Evolutionary conservation across 2,797 vertebrate species (phyloP).

Genomic region (Syndactyla subalaris): DNA sequence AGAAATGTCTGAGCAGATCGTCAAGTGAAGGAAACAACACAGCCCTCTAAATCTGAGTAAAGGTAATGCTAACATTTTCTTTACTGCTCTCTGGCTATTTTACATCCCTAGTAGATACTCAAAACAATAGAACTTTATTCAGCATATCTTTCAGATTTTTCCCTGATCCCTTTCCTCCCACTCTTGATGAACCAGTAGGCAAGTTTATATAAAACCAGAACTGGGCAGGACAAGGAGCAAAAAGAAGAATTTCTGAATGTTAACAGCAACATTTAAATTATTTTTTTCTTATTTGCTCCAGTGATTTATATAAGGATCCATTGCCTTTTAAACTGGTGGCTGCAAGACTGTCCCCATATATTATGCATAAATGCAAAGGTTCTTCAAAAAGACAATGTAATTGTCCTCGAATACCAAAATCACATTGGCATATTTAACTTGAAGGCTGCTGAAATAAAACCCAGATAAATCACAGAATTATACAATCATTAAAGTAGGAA

Average conservation of each 20-base stretch:
- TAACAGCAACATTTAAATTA: background rate
- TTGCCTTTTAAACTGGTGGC: background rate
- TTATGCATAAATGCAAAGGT: background rate
- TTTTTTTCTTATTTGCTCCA: background rate
- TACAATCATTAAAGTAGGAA: background rate
- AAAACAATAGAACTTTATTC: background rate
- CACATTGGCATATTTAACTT: background rate
- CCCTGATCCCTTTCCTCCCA: background rate
- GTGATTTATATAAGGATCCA: background rate
- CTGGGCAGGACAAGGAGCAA: background rate
- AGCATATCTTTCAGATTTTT: background rate
- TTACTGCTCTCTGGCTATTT: background rate
- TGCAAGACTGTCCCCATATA: background rate
- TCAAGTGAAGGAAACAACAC: background rate
- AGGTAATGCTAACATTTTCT: background rate
- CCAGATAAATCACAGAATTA: background rate
- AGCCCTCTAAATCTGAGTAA: background rate
- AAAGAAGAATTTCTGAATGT: background rate
- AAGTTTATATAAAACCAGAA: rapidly evolving
- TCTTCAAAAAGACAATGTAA: background rate
- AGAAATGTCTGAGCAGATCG: background rate
- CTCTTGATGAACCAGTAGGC: background rate
- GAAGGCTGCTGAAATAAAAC: background rate
- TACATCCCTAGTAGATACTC: background rate
- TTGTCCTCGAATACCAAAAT: background rate